Evolutionary conservation across 2,797 vertebrate species (phyloP).

Genomic region (Botia almorhae): DNA sequence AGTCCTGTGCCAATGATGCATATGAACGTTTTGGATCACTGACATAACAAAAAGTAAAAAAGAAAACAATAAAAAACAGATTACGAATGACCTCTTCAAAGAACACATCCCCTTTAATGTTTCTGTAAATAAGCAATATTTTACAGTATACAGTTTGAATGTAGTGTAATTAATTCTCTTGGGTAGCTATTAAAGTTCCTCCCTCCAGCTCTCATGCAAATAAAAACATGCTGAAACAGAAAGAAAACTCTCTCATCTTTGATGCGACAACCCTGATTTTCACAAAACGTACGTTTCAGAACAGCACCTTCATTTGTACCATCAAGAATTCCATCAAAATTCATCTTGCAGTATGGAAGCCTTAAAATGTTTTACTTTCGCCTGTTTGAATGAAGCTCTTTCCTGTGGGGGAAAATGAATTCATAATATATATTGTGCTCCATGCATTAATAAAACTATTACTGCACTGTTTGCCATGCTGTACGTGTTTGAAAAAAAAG

Average conservation of each 20-base stretch:
- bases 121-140: not conserved
- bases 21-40: not conserved
- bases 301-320: not conserved
- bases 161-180: slow-evolving; percentile 25
- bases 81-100: not conserved
- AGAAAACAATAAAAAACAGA: not conserved
- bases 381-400: not conserved
- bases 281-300: not conserved
- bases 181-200: slow-evolving; percentile 11
- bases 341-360: not conserved
- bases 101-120: not conserved
- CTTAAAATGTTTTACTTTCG: not conserved
- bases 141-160: slow-evolving; percentile 2
- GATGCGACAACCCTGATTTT: not conserved
- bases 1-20: not conserved
- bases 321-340: not conserved
- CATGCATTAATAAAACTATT: slow-evolving; percentile 7
- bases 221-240: not conserved
- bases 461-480: not conserved
- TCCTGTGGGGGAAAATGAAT: not conserved
- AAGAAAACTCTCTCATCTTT: not conserved
- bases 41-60: not conserved
- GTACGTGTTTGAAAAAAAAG: not conserved
- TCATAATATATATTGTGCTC: not conserved
- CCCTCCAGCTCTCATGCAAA: slow-evolving; percentile 14